These are phyloP conservation scores for Barnardius zonarius DNA, from an alignment of 2,113 vertebrate species.

Conservation along the genomic window DNA sequence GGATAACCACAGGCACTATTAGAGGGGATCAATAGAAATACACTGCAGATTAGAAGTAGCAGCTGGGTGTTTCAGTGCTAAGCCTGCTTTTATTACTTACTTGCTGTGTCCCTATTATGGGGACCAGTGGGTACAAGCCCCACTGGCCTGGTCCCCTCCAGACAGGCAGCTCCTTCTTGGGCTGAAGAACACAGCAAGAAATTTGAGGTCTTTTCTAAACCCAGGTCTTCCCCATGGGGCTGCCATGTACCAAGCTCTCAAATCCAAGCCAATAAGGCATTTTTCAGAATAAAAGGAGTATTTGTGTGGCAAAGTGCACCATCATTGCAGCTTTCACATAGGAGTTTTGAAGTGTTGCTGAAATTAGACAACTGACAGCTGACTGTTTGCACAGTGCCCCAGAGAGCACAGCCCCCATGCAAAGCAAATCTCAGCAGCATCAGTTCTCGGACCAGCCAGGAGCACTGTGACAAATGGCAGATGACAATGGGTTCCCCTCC, in stretches of 20 bases:
- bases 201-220: neutral
- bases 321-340: neutral
- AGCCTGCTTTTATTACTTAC: neutral
- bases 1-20: fast-evolving
- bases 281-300: neutral
- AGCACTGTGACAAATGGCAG: neutral
- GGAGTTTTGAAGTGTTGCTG: neutral
- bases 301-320: neutral
- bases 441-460: fast-evolving
- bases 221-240: neutral
- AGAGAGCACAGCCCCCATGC: neutral
- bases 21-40: neutral
- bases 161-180: neutral
- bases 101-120: neutral
- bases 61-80: neutral
- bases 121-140: neutral
- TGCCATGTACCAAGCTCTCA: neutral
- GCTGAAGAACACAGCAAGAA: neutral
- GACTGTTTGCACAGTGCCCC: neutral
- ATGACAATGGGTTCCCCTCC: neutral
- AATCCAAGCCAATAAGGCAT: neutral
- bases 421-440: neutral
- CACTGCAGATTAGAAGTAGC: neutral
- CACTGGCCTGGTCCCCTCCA: neutral
- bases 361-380: neutral